Base-by-base conservation (phyloP, 2,113 vertebrate genomes). In the Galemys pyrenaicus region DNA sequence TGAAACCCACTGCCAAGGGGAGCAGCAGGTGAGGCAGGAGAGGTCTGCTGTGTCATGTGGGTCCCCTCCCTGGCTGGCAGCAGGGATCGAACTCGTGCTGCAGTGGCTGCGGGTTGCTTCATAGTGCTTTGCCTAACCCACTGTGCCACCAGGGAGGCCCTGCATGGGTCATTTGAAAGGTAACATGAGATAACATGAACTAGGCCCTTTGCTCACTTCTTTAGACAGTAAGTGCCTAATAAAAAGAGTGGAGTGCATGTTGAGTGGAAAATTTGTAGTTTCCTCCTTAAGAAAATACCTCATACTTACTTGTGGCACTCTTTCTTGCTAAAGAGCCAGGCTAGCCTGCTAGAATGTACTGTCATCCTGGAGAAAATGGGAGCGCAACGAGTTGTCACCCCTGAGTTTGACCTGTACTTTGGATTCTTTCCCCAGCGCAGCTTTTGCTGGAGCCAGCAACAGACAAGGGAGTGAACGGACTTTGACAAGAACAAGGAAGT, bases 401-500 rank as follows among this genome's bases (percentile, higher is more conserved):
- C 39, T 30, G 20, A 56, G 22, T 67, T 75, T 51, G 24, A 58
- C 32, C 77, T 56, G 16, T 19, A 22, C 44, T 79, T 30, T 44
- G n/a, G 24, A 75, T 24, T 79, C 56, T 95, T 93, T 64, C 26
- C 88, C 24, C 9, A 11, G 54, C 8, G 1, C 17, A 32, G 26
- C 24, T 41, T 68, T 67, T 87, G 22, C 11, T 67, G 2, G 6
- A 56, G 19, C 44, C 20, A 84, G 20, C 13, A 35, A 39, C 46
- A 65, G 75, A 62, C 2, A 1, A 89, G 10, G 44, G 84, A 89
- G 1, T 74, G 37, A 15, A 30, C 67, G 32, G 46, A 13, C 37
- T 80, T 80, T 82, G 30, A 92, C 20, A 85, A 85, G 46, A 91
- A 70, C 20, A 83, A 22, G 35, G 26, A 88, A 94, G 70, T 74